Evolutionary conservation across 2,113 vertebrate species (phyloP), one percentile per base, ranked within the genome.

Genomic region (Taurulus bubalis): DNA sequence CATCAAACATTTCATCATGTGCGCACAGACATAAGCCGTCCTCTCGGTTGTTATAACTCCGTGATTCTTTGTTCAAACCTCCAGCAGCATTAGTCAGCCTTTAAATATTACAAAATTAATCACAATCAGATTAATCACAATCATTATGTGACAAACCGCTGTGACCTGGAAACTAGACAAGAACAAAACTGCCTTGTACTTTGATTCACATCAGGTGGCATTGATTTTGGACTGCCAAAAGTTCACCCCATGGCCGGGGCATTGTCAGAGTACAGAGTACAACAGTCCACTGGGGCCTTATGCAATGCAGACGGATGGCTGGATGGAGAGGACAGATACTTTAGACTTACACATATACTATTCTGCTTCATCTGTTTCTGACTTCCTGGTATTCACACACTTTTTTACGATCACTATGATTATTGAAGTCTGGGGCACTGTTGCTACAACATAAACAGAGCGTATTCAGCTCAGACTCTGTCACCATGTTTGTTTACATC

Each of bases 171-270:
- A 58, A 26, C 34, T 2, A 69, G 74, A 85, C 86, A 83, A 81
- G 55, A 84, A 70, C 49, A 67, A 60, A 80, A 74, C 22, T 36
- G 77, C 56, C 51, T 38, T 84, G 84, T 58, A 87, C 84, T 94
- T 88, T 88, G 83, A 71, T 77, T 85, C 60, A 75, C 60, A 80
- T 86, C 73, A 84, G 78, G 80, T 85, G 73, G 73, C 70, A 91
- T 85, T 74, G 79, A 66, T 82, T 79, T 83, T 75, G 55, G 64
- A 65, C 34, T 55, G 72, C 75, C 68, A 80, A 83, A 77, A 71
- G 74, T 73, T 87, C 68, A 72, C 47, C 66, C 74, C 18, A 14
- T 34, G 83, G 71, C 45, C 18, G 12, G 28, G 42, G 36, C 24
- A 85, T 30, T 67, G 47, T 65, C 80, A 79, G 24, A 75, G 78